Base-by-base conservation (phyloP, 2,888 invertebrate genomes). In the Eupithecia exiguata region DNA sequence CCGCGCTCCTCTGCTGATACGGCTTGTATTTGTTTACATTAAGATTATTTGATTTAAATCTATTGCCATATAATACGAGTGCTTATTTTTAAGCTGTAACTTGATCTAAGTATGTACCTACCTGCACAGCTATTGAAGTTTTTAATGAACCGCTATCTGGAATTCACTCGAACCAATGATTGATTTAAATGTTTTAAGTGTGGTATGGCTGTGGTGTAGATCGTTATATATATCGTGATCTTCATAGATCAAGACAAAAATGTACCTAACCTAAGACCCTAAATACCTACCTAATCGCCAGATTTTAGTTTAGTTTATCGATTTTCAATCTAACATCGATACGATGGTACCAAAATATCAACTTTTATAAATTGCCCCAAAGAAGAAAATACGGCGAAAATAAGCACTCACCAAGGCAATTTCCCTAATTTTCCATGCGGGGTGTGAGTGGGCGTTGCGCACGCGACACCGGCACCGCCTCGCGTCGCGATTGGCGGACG, bases 381-480 rank as follows among this genome's bases (percentile, higher is more conserved):
- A 58, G 21, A 53, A 21, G 58, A 25, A 25, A 25, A 49, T 49
- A 49, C n/a, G 9, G 53, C 21, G 53, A 38, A 21, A 30, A 2
- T 3, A 25, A 21, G 12, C 58, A 58, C 14, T 58, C 25, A 0
- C 58, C 63, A 65, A 36, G 61, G 43, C 21, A 46, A 78, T 92
- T 93, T 92, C 89, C 92, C 90, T 84, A 88, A 87, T 89, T 94
- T 93, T 90, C 88, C 90, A 79, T 79, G 75, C 80, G 77, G 82
- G 79, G 72, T 79, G 78, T 78, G 73, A 83, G 91, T 91, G 93
- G 93, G 94, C 93, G 93, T 88, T 88, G 87, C 92, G 88, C 84
- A 74, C 66, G 86, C 88, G 88, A 87, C 81, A 74, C 75, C 66
- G 77, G 78, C 80, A 84, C 89, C 88, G 84, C 92, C 93, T 92